These are phyloP conservation scores for Clarias fuscus DNA, from an alignment of 2,797 vertebrate genomes.

Conservation along the genomic window DNA sequence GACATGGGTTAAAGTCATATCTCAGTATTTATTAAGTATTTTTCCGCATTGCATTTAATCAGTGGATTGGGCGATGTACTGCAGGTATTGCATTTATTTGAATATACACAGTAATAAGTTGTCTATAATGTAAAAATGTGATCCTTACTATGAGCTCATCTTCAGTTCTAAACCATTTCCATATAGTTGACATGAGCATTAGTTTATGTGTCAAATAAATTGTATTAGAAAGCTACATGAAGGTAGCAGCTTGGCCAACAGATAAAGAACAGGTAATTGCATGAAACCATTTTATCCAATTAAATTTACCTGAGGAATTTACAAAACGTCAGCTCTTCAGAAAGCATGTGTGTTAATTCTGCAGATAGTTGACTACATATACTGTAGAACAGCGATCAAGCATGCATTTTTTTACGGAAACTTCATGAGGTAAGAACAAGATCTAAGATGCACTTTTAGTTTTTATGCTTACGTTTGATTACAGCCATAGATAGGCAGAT, in stretches of 20 bases:
- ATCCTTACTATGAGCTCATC: not conserved
- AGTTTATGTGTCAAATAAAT: not conserved
- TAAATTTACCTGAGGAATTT: not conserved
- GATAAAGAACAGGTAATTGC: too few species aligned
- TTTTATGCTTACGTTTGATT: slow-evolving; percentile 40
- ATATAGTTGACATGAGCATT: not conserved
- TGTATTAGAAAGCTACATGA: not conserved
- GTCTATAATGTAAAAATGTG: not conserved
- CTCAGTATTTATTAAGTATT: not conserved
- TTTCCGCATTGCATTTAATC: not conserved
- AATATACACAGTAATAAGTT: not conserved
- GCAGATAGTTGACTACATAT: not conserved
- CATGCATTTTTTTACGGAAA: not conserved
- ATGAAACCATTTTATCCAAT: not conserved
- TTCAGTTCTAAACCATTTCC: not conserved
- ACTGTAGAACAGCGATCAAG: not conserved
- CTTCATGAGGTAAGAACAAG: too few species aligned
- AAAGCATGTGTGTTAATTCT: not conserved
- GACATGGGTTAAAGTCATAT: not conserved
- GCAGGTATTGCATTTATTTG: not conserved
- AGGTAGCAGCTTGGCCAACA: not conserved
- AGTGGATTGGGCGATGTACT: not conserved
- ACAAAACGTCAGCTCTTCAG: not conserved
- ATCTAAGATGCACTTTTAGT: slow-evolving; percentile 21
- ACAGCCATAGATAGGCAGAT: not conserved